Base-by-base conservation (phyloP, 23 tunicate genomes). In the Trididemnum clinides region DNA sequence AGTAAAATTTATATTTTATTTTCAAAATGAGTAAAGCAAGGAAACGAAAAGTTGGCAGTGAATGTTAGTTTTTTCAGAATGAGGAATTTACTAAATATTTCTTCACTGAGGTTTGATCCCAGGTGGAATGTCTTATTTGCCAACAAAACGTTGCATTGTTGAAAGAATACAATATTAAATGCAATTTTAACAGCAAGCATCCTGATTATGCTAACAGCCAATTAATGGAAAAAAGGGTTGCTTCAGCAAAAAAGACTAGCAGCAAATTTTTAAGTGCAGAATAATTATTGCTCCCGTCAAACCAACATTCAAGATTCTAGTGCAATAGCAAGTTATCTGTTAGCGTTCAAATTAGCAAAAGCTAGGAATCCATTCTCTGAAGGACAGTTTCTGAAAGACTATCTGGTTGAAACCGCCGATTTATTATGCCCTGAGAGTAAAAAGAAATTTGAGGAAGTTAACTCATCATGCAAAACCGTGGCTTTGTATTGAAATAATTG, bases 251-350 rank as follows among this genome's bases (percentile, higher is more conserved):
- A 63, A 63, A 63, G 71, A 63, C 7, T 63, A 63, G 71, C 19
- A 63, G 71, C 71, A 63, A 63, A 63, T 63, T 63, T n/a, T 63
- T 25, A 63, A 63, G 28, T n/a, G 71, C 71, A 63, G 71, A 18
- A 63, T 5, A 63, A 12, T 25, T 63, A 5, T 21, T 63, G 12
- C 18, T 49, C 20, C 23, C 6, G 71, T 63, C 71, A 63, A 63
- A n/a, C 71, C 20, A 22, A 18, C 12, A 63, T 63, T 63, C 71
- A 63, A 63, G 71, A 63, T 63, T 63, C 23, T 22, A 63, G 6
- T 63, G 28, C 71, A 25, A 63, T 10, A 63, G 71, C 71, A 63
- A 63, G 71, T 63, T 63, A 10, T 63, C 26, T 49, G 57, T 12
- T 49, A 63, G 23, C 6, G 23, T 63, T 63, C 71, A 63, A 63